These are phyloP conservation scores for Clarias laeviceps DNA, from an alignment of 2,797 vertebrate genomes.

Conservation along the genomic window DNA sequence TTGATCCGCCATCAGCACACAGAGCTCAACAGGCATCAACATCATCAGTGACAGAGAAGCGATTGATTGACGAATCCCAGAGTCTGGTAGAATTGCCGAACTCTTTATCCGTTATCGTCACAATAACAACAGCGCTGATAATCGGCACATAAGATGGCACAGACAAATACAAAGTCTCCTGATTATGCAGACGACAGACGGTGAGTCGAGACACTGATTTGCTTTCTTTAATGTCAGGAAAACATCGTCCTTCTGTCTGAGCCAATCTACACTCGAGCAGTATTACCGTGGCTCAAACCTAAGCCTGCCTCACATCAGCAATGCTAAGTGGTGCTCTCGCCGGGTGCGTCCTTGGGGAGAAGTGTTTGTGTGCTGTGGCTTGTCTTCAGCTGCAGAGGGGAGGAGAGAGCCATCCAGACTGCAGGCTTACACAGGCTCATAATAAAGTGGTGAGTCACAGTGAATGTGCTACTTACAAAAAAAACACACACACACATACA, in stretches of 20 bases:
- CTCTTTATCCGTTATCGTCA: background rate
- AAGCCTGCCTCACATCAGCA: conserved; percentile 37
- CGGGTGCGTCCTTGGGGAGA: conserved; percentile 35
- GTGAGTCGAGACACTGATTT: conserved; percentile 1
- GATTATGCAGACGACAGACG: conserved; percentile 25
- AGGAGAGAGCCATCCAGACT: conserved; percentile 33
- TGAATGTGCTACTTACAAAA: conserved; percentile 35
- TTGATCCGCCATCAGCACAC: conserved; percentile 23
- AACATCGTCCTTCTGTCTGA: conserved; percentile 45
- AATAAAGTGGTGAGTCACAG: conserved; percentile 55
- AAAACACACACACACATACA: background rate
- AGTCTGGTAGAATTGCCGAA: conserved; percentile 24
- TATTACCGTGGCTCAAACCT: conserved; percentile 10
- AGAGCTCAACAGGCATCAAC: conserved; percentile 19
- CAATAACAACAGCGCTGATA: conserved; percentile 8
- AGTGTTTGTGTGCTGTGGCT: conserved; percentile 31
- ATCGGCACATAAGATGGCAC: background rate
- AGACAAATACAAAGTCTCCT: conserved; percentile 1
- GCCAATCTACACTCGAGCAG: conserved; percentile 35
- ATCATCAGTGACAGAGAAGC: conserved; percentile 18
- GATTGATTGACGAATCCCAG: conserved; percentile 30
- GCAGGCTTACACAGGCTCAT: conserved; percentile 43
- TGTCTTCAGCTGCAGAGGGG: conserved; percentile 43
- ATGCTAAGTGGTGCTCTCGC: conserved; percentile 40
- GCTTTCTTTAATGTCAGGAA: conserved; percentile 47